Percentiles rank a stretch among this genome's conserved stretches.
phyloP scores from a whole-genome alignment of 2,113 vertebrate species.

The Corvus moneduloides region DNA sequence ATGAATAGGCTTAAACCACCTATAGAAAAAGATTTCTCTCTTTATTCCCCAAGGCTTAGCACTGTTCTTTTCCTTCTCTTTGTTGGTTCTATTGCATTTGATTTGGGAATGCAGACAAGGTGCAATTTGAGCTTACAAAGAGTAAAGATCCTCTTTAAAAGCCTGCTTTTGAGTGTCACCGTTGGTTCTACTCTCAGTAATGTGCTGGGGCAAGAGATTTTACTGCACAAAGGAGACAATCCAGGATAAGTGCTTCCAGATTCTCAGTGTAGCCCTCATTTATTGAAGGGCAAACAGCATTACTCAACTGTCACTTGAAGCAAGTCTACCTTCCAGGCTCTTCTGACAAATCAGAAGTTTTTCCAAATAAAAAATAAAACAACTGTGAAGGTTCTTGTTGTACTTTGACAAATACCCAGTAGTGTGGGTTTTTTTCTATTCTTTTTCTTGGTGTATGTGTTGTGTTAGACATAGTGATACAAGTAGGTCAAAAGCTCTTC shows the following conservation, averaged over 20 bases:
- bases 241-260: neutral
- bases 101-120: neutral
- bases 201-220: neutral
- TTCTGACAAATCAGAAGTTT: neutral
- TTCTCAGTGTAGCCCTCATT: neutral
- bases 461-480: neutral
- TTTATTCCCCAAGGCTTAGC: neutral
- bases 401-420: neutral
- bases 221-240: conserved; percentile 10
- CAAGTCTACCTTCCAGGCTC: neutral
- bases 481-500: neutral
- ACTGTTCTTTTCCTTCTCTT: neutral
- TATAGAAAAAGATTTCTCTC: neutral
- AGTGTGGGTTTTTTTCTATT: neutral
- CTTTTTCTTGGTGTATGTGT: neutral
- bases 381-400: neutral
- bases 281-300: neutral
- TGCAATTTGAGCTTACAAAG: neutral
- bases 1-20: conserved; percentile 21
- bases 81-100: neutral
- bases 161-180: neutral
- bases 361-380: neutral
- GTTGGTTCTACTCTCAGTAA: neutral
- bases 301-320: neutral
- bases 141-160: neutral